These are phyloP conservation scores for Amniataba percoides DNA, from an alignment of 2,797 vertebrate species.

Conservation along the genomic window DNA sequence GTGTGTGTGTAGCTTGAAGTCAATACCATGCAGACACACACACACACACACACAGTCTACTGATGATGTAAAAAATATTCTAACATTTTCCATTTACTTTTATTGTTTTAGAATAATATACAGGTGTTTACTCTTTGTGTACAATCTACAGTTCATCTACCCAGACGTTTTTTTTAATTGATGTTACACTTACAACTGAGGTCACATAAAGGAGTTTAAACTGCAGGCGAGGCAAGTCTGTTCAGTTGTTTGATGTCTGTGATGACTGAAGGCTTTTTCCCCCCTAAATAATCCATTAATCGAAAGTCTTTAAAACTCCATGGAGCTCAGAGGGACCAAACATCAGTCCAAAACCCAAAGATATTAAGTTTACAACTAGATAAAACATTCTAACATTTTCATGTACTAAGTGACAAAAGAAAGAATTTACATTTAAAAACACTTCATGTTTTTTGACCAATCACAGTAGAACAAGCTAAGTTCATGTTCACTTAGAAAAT, in stretches of 20 bases:
- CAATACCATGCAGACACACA: slow-evolving; percentile 21
- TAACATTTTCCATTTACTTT: slow-evolving; percentile 16
- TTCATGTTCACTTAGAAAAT: no score
- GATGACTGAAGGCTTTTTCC: background rate
- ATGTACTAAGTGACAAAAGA: background rate
- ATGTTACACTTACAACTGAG: background rate
- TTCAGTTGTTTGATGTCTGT: background rate
- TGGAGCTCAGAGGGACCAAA: background rate
- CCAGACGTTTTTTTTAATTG: background rate
- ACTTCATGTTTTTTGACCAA: no score
- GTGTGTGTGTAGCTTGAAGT: slow-evolving; percentile 42
- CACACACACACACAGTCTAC: slow-evolving; percentile 4
- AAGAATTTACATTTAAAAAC: background rate
- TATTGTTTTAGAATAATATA: background rate
- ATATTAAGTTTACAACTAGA: background rate
- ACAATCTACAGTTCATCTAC: slow-evolving; percentile 2
- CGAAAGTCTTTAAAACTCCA: background rate
- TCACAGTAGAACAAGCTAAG: no score
- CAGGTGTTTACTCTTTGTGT: background rate
- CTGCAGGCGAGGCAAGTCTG: background rate
- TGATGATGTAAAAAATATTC: slow-evolving; percentile 24
- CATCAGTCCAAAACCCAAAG: background rate
- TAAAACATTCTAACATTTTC: background rate
- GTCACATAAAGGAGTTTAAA: background rate
- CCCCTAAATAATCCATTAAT: background rate